phyloP scores from a whole-genome alignment of 2,888 invertebrate genomes.

The Cetonia aurata region DNA sequence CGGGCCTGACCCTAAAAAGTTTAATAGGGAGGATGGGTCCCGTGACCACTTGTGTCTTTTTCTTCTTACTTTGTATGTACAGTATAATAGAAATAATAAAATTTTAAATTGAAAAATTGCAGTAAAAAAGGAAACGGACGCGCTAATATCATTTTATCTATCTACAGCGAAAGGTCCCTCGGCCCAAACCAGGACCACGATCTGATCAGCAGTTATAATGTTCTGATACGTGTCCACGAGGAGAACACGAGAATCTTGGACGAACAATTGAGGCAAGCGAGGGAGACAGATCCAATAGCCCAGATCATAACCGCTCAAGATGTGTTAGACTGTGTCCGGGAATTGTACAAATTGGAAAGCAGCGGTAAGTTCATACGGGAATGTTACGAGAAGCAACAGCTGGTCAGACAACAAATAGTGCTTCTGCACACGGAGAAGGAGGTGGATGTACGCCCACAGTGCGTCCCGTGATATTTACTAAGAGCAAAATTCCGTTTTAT shows the following conservation, averaged over 20 bases:
- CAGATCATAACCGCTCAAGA: constrained; percentile 51
- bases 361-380: constrained; percentile 58
- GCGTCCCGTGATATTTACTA: no score
- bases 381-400: constrained; percentile 54
- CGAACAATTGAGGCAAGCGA: constrained; percentile 46
- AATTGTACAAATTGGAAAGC: constrained; percentile 55
- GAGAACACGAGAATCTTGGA: constrained; percentile 55
- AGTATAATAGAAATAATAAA: no score
- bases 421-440: constrained; percentile 8
- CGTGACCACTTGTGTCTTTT: no score
- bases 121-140: no score
- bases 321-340: constrained; percentile 51
- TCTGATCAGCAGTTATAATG: constrained; percentile 52
- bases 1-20: no score
- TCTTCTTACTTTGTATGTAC: no score
- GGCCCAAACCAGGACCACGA: constrained; percentile 51
- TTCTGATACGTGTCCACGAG: constrained; percentile 54
- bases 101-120: no score
- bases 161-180: constrained; percentile 55
- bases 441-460: no score
- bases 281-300: not conserved
- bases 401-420: not conserved
- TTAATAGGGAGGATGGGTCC: no score
- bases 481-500: no score
- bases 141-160: not conserved